These are phyloP conservation scores for Stenoptilia bipunctidactyla DNA, from an alignment of 2,888 invertebrate genomes.

Conservation along the genomic window DNA sequence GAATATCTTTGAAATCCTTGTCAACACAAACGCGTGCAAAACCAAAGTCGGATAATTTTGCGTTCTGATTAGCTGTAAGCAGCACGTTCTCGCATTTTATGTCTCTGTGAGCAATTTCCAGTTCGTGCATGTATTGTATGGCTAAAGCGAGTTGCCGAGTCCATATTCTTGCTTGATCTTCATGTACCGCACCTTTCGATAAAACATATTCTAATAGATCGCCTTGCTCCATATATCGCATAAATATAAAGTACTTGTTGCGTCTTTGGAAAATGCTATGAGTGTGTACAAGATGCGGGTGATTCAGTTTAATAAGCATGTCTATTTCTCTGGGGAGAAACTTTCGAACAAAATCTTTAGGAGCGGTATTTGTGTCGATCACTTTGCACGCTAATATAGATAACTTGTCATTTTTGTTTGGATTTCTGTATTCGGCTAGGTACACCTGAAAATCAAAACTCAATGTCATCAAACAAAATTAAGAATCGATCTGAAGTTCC, in stretches of 20 bases:
- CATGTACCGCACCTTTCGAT: constrained; percentile 75
- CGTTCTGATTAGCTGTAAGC: constrained; percentile 78
- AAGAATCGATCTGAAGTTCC: neutral
- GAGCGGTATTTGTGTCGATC: constrained; percentile 79
- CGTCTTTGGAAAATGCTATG: constrained; percentile 81
- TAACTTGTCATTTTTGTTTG: constrained; percentile 43
- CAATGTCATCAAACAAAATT: no score
- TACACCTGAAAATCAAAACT: constrained; percentile 40
- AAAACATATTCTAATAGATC: constrained; percentile 80
- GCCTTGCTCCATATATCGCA: constrained; percentile 81
- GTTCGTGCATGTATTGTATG: constrained; percentile 80
- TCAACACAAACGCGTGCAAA: constrained; percentile 73
- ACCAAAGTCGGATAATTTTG: constrained; percentile 87
- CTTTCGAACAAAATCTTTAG: constrained; percentile 82
- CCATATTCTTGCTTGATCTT: constrained; percentile 80
- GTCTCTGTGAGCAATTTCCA: constrained; percentile 84
- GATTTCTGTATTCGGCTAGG: constrained; percentile 53
- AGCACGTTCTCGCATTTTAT: constrained; percentile 89
- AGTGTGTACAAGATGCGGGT: constrained; percentile 84
- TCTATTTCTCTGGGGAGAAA: constrained; percentile 88
- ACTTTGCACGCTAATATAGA: constrained; percentile 78
- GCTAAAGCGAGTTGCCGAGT: constrained; percentile 77
- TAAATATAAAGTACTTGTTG: constrained; percentile 81
- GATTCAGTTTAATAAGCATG: constrained; percentile 80
- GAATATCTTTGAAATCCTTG: constrained; percentile 46